phyloP scores from a whole-genome alignment of 2,888 invertebrate species.

The Elmis aenea region DNA sequence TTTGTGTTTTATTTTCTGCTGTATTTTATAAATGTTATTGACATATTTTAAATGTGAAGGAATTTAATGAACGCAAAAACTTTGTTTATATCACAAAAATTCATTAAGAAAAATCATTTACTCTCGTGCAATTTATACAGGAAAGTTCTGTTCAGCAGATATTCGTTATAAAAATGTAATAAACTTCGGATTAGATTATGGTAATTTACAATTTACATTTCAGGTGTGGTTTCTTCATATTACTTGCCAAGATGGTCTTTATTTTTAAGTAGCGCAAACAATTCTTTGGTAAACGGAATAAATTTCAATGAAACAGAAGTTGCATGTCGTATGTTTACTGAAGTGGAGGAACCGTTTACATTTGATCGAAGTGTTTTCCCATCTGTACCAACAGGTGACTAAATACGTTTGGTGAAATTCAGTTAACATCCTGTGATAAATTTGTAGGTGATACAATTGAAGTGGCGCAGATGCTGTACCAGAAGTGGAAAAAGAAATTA shows the following conservation, averaged over 20 bases:
- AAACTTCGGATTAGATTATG: neutral
- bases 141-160: too few species aligned
- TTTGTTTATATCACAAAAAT: too few species aligned
- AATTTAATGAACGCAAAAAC: too few species aligned
- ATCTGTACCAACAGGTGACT: conserved; percentile 38
- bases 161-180: too few species aligned
- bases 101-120: too few species aligned
- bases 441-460: conserved; percentile 34
- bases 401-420: too few species aligned
- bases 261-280: conserved; percentile 59
- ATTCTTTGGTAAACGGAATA: conserved; percentile 48
- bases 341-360: conserved; percentile 66
- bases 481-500: conserved; percentile 30
- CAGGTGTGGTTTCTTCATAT: conserved; percentile 60
- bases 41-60: too few species aligned
- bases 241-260: conserved; percentile 72
- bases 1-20: too few species aligned
- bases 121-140: too few species aligned
- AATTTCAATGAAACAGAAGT: conserved; percentile 58
- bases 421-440: too few species aligned
- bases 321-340: conserved; percentile 52
- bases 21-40: too few species aligned
- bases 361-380: conserved; percentile 49
- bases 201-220: conserved; percentile 12
- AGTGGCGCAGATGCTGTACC: conserved; percentile 31